phyloP scores from a whole-genome alignment of 2,888 invertebrate genomes.

The Drosophila fulvimacula region DNA sequence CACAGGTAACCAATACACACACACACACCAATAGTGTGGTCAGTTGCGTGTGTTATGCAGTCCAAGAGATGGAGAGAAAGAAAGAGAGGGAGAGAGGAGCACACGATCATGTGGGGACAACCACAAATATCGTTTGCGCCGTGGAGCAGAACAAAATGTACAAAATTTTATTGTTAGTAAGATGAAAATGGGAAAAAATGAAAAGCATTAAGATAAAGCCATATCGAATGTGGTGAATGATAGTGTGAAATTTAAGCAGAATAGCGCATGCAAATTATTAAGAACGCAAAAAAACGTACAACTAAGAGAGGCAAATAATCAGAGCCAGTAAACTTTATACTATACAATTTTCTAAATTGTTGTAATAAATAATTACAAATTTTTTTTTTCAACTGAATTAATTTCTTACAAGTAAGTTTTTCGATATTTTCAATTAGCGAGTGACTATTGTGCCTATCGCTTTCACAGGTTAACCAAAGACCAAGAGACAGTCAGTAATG shows the following conservation, averaged over 20 bases:
- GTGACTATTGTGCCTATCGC: background rate
- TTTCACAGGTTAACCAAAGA: conserved; percentile 10
- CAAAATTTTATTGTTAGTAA: conserved; percentile 71
- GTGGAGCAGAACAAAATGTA: conserved; percentile 73
- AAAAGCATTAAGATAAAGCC: conserved; percentile 61
- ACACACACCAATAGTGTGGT: background rate
- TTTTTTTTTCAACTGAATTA: background rate
- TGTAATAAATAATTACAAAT: too few species aligned
- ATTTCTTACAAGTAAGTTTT: background rate
- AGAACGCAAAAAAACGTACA: conserved; percentile 6
- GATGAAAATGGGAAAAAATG: conserved; percentile 71
- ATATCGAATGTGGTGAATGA: conserved; percentile 51
- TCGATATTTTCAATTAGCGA: background rate
- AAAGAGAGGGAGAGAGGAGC: conserved; percentile 32
- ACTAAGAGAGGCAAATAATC: background rate
- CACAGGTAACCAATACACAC: conserved; percentile 32
- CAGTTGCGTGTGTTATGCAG: background rate
- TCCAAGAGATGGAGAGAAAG: conserved; percentile 14
- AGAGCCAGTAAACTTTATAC: background rate
- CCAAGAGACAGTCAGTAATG: conserved; percentile 6
- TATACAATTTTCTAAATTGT: too few species aligned
- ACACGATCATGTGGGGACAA: conserved; percentile 32
- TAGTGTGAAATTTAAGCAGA: conserved; percentile 40
- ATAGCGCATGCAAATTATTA: conserved; percentile 49
- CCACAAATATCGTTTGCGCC: conserved; percentile 44